These are phyloP conservation scores for Lanistes nyassanus DNA, from an alignment of 1,140 invertebrate species.

Conservation along the genomic window DNA sequence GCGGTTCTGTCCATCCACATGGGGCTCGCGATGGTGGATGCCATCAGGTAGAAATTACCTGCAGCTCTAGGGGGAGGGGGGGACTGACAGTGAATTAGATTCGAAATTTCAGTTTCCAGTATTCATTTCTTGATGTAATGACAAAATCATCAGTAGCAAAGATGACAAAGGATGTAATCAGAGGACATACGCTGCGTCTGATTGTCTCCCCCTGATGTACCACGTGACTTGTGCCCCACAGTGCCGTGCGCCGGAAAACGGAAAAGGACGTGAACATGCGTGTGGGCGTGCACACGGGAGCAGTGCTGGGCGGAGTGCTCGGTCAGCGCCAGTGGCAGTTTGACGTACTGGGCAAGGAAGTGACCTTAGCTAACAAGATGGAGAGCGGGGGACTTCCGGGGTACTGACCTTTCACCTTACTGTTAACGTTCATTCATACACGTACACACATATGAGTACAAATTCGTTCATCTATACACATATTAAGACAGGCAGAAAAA, in stretches of 20 bases:
- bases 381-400: conserved; percentile 89
- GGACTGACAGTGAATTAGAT: too few relatives aligned
- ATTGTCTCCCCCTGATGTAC: too few relatives aligned
- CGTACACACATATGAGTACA: background rate
- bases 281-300: conserved; percentile 93
- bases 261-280: conserved; percentile 81
- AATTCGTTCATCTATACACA: background rate
- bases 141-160: too few relatives aligned
- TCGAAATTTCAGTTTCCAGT: background rate
- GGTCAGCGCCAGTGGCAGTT: conserved; percentile 94
- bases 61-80: too few relatives aligned
- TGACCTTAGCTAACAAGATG: conserved; percentile 92
- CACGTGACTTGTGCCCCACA: conserved; percentile 10
- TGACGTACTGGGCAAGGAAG: conserved; percentile 94
- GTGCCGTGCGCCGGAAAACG: conserved; percentile 34
- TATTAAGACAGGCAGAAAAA: too few relatives aligned
- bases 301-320: conserved; percentile 87
- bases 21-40: conserved; percentile 96
- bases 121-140: background rate
- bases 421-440: background rate
- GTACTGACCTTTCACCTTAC: conserved; percentile 6
- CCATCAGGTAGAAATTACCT: conserved; percentile 83
- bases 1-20: conserved; percentile 94
- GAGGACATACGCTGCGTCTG: too few relatives aligned
- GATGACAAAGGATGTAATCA: too few relatives aligned